These are phyloP conservation scores for Lasioglossum morio DNA, from an alignment of 2,888 invertebrate genomes.

Conservation along the genomic window DNA sequence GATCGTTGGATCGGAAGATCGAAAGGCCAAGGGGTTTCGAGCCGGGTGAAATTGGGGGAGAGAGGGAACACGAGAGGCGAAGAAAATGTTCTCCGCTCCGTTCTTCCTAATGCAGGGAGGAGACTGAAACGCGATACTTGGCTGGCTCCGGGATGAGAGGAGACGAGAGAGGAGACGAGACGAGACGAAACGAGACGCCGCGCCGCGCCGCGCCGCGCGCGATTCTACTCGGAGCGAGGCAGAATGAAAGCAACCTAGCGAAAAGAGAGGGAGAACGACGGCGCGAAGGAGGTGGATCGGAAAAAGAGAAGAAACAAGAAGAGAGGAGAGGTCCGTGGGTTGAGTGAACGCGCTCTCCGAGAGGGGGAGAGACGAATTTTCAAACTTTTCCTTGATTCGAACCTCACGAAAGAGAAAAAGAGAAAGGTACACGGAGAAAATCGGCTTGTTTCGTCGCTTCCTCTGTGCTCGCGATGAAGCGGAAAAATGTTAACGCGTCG, in stretches of 20 bases:
- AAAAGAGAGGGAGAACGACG: conserved; percentile 51
- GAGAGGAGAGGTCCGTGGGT: conserved; percentile 47
- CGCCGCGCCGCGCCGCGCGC: neutral
- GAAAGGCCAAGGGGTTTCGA: neutral
- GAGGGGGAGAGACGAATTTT: neutral
- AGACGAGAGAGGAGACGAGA: neutral
- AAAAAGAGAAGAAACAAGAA: conserved; percentile 54
- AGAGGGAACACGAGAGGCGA: conserved; percentile 17
- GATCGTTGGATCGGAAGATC: neutral
- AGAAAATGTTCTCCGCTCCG: conserved; percentile 19
- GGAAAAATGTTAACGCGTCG: neutral
- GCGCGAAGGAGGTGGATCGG: conserved; percentile 55
- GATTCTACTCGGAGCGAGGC: conserved; percentile 54
- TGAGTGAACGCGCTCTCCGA: conserved; percentile 52
- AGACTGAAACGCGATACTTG: conserved; percentile 78
- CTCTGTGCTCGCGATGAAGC: neutral
- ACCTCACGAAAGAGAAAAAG: neutral
- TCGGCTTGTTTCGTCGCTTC: neutral
- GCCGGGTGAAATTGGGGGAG: neutral
- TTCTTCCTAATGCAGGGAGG: conserved; percentile 48
- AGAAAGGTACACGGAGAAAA: neutral
- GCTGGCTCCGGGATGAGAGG: conserved; percentile 42
- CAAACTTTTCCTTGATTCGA: neutral
- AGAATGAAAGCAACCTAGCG: conserved; percentile 51
- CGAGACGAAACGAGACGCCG: neutral